Percentiles rank a stretch among this genome's conserved stretches.
These are phyloP conservation scores for Sparus aurata DNA, from an alignment of 2,797 vertebrate genomes.

Conservation along the genomic window DNA sequence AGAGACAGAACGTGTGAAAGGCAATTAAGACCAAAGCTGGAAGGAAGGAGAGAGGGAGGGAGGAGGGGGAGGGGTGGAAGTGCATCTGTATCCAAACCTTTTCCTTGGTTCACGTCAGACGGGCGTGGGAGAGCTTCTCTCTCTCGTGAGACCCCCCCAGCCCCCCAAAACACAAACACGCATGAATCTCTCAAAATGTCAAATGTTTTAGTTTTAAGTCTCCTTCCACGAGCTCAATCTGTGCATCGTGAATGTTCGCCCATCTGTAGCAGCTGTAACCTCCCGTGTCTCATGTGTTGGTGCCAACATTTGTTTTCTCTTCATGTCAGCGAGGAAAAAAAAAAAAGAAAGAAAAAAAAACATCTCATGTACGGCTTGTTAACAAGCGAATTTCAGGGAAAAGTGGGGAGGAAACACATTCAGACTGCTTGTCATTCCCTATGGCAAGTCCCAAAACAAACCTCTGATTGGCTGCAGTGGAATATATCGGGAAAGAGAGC, in stretches of 20 bases:
- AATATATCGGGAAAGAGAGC: conserved; percentile 24
- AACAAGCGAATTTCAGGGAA: conserved; percentile 43
- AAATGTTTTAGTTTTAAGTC: background rate
- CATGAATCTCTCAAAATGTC: conserved; percentile 9
- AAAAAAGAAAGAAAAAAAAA: background rate
- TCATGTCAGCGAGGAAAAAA: background rate
- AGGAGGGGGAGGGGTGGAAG: conserved; percentile 13
- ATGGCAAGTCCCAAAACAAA: conserved; percentile 34
- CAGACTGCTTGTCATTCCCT: conserved; percentile 38
- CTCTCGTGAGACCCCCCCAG: background rate
- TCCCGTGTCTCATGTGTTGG: conserved; percentile 1
- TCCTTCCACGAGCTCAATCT: background rate
- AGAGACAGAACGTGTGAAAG: conserved; percentile 49
- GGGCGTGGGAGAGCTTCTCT: conserved; percentile 36
- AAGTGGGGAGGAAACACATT: conserved; percentile 43
- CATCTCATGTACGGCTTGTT: conserved; percentile 11
- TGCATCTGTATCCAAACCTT: conserved; percentile 32
- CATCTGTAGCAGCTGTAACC: background rate
- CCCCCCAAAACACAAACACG: conserved; percentile 32
- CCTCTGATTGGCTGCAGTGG: conserved; percentile 49
- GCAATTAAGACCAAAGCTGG: conserved; percentile 50
- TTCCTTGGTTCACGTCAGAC: conserved; percentile 47
- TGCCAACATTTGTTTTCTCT: background rate
- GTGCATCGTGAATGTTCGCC: background rate
- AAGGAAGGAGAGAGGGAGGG: background rate